A percentile compares a stretch with the other conserved stretches of the same genome.
Evolutionary conservation across 2,888 invertebrate genomes (phyloP).

Genomic region (Choristoneura rosaceana): DNA sequence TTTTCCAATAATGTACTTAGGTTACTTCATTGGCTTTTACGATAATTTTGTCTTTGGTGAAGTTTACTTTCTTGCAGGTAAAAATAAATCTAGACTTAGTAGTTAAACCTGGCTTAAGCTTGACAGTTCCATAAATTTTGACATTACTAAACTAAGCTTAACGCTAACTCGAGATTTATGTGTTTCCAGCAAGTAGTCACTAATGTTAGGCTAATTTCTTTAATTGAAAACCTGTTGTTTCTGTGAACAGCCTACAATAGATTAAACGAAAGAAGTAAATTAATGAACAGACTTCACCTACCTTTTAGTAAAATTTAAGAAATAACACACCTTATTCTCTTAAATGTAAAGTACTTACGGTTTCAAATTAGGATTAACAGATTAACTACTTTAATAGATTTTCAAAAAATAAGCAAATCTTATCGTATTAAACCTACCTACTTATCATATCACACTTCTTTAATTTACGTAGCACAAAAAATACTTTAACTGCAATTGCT

Average conservation of each 20-base stretch:
- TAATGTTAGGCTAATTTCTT: slow-evolving; percentile 1
- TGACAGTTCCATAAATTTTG: too few species aligned
- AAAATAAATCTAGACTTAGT: too few species aligned
- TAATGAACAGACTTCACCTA: too few species aligned
- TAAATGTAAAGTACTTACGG: background rate
- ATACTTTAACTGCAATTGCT: background rate
- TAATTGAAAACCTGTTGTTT: background rate
- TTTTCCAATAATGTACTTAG: slow-evolving; percentile 35
- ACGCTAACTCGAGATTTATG: too few species aligned
- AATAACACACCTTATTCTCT: background rate
- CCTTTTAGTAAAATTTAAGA: background rate
- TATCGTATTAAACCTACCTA: background rate
- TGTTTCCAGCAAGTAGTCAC: too few species aligned
- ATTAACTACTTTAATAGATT: background rate
- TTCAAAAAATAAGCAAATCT: background rate
- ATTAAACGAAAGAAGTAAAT: too few species aligned
- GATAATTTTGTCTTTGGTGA: slow-evolving; percentile 10
- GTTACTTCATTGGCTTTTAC: slow-evolving; percentile 16
- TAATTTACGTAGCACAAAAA: background rate
- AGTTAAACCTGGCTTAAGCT: too few species aligned
- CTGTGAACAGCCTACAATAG: too few species aligned
- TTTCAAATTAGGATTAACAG: background rate
- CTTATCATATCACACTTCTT: background rate
- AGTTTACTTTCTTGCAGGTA: slow-evolving; percentile 10
- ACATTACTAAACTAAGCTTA: too few species aligned